These are phyloP conservation scores for Gambusia affinis DNA, from an alignment of 2,113 vertebrate genomes.

Conservation along the genomic window DNA sequence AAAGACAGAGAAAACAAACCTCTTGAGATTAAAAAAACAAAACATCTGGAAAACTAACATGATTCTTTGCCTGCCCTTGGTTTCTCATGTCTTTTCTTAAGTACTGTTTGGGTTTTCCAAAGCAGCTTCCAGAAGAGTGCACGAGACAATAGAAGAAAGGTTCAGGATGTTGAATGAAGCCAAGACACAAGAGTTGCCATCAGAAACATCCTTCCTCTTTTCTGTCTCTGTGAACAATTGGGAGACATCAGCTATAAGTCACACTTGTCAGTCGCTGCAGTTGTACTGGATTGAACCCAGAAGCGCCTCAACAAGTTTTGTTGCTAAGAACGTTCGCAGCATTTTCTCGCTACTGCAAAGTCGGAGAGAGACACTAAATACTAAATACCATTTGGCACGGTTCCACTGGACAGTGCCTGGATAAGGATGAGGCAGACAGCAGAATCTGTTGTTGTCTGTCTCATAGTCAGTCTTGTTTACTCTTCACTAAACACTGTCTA, in stretches of 20 bases:
- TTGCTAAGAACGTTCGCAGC: not conserved
- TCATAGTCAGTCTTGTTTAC: conserved; percentile 35
- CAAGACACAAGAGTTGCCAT: conserved; percentile 55
- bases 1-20: not conserved
- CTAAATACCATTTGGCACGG: not conserved
- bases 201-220: conserved; percentile 77
- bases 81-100: conserved; percentile 44
- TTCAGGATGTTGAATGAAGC: conserved; percentile 70
- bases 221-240: conserved; percentile 30
- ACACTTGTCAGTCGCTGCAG: not conserved
- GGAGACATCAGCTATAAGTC: not conserved
- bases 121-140: conserved; percentile 32
- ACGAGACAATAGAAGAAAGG: conserved; percentile 70
- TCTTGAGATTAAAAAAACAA: not conserved
- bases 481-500: conserved; percentile 46
- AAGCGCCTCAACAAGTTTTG: not conserved
- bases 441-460: conserved; percentile 23
- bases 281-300: not conserved
- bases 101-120: conserved; percentile 12
- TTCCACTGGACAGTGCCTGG: conserved; percentile 16
- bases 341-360: not conserved
- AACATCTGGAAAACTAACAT: not conserved
- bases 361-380: not conserved
- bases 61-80: not conserved
- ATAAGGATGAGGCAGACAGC: conserved; percentile 23